Evolutionary conservation across 1,140 invertebrate species (phyloP).

Genomic region (Drosophila nannoptera): DNA sequence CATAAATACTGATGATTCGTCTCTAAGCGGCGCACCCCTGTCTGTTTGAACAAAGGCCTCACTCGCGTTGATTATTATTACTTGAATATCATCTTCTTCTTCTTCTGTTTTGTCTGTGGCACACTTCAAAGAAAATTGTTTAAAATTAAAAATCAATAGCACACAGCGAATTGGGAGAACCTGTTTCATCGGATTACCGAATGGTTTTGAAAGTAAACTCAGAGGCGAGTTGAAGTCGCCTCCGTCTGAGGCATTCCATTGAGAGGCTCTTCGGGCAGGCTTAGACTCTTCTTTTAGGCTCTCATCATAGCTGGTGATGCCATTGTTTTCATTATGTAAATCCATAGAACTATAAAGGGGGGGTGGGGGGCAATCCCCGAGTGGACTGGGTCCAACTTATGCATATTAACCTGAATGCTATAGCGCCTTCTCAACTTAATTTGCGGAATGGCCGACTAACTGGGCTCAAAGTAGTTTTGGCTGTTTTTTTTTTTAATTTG

Average conservation of each 20-base stretch:
- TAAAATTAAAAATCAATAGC: conserved; percentile 11
- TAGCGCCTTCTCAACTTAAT: conserved; percentile 3
- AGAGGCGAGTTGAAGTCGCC: too few species aligned
- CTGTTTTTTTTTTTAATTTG: conserved; percentile 9
- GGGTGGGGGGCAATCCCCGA: too few species aligned
- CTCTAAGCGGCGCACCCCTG: conserved; percentile 16
- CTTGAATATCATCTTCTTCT: background rate
- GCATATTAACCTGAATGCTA: conserved; percentile 8
- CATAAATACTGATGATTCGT: conserved; percentile 5
- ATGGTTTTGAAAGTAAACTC: background rate
- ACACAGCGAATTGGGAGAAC: conserved; percentile 12
- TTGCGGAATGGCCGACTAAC: conserved; percentile 16
- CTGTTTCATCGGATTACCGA: background rate
- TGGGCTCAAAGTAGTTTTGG: conserved; percentile 17
- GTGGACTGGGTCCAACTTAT: background rate
- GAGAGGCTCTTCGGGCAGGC: too few species aligned
- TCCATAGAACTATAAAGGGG: too few species aligned
- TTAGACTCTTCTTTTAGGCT: too few species aligned
- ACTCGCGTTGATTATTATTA: conserved; percentile 23
- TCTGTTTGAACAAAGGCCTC: conserved; percentile 14
- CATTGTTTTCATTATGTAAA: too few species aligned
- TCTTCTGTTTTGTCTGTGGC: conserved; percentile 4
- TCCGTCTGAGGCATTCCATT: too few species aligned
- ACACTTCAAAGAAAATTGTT: conserved; percentile 13
- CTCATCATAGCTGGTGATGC: too few species aligned